These are phyloP conservation scores for Eulemur albifrons DNA, from an alignment of 2,797 vertebrate genomes.

Conservation along the genomic window DNA sequence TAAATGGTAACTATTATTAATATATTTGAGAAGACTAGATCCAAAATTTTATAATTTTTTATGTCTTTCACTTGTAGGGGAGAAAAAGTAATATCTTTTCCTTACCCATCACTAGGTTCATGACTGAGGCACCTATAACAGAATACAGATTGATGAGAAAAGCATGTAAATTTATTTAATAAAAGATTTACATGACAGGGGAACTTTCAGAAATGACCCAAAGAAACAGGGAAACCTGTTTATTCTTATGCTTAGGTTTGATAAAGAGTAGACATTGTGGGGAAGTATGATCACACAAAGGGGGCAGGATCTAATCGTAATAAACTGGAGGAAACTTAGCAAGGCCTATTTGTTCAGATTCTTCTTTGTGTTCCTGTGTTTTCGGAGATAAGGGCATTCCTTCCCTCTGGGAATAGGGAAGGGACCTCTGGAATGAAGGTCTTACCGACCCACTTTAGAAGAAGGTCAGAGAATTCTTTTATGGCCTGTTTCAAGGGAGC, in stretches of 20 bases:
- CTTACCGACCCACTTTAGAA: neutral
- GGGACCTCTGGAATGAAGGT: neutral
- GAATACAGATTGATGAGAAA: neutral
- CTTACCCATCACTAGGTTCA: neutral
- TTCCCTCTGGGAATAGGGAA: neutral
- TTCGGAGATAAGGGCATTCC: neutral
- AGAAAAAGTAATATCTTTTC: neutral
- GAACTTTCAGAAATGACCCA: neutral
- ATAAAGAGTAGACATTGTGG: neutral
- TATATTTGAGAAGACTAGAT: neutral
- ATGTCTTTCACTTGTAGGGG: neutral
- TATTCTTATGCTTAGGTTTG: neutral
- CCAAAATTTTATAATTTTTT: neutral
- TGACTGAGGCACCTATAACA: neutral
- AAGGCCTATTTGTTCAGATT: neutral
- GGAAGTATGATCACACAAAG: neutral
- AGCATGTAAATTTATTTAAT: neutral
- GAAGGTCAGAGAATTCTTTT: neutral
- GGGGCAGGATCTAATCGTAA: neutral
- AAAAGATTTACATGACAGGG: neutral
- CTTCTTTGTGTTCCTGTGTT: neutral
- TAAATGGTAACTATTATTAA: neutral
- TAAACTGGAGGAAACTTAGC: neutral
- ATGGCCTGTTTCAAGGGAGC: neutral
- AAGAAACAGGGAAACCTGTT: neutral